These are phyloP conservation scores for Poliocrania exsul DNA, from an alignment of 2,797 vertebrate species.

Conservation along the genomic window DNA sequence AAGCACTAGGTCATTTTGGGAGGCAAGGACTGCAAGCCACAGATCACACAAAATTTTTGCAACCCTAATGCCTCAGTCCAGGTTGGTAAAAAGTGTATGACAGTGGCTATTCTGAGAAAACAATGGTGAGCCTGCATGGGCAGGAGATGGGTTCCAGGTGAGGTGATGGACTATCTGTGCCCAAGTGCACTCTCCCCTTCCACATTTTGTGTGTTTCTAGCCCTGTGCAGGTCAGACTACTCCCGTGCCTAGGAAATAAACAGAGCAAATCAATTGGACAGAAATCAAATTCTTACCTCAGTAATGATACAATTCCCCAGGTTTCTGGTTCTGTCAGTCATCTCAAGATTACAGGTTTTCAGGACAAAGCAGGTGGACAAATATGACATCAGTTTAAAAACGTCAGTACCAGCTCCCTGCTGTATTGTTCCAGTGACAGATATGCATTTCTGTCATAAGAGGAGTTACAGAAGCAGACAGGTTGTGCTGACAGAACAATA, in stretches of 20 bases:
- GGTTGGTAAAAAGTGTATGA: neutral
- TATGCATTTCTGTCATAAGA: neutral
- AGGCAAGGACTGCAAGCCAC: neutral
- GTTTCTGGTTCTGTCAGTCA: conserved; percentile 26
- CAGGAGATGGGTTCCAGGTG: neutral
- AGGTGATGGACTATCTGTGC: neutral
- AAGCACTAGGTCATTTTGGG: neutral
- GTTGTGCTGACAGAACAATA: neutral
- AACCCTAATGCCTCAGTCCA: neutral
- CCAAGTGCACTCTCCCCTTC: neutral
- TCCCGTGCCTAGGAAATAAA: neutral
- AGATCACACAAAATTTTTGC: neutral
- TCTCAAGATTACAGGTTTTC: conserved; percentile 40
- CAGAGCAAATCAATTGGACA: neutral
- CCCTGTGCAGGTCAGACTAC: neutral
- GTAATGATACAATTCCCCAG: neutral
- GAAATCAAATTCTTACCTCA: neutral
- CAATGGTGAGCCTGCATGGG: fast-evolving
- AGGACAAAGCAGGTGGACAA: neutral
- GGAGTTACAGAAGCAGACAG: conserved; percentile 5
- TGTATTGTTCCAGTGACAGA: conserved; percentile 3
- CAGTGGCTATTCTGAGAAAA: neutral
- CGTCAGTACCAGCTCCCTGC: neutral
- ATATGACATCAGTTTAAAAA: neutral
- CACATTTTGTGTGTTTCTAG: neutral